Percentiles rank a stretch among this genome's conserved stretches.
Conservation (phyloP, 2,888 invertebrate genomes). For the Ormia ochracea region DNA sequence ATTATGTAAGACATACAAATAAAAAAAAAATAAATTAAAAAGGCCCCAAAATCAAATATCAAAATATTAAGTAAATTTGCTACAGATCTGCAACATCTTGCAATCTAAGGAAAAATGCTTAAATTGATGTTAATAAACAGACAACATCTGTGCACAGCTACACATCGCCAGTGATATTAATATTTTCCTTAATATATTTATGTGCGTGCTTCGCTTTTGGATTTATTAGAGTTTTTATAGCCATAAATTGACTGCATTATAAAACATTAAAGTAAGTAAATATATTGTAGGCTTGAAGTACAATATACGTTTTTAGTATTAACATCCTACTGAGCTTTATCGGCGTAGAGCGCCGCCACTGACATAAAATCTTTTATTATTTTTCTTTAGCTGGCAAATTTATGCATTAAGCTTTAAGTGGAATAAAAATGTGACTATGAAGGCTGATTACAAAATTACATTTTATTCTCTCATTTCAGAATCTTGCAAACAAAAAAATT, state of each 20-base stretch:
- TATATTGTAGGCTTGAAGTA: too few relatives aligned
- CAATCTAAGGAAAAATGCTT: slow-evolving; percentile 9
- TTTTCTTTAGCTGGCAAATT: too few relatives aligned
- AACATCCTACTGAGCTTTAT: too few relatives aligned
- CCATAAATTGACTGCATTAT: not conserved
- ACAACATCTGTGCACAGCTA: slow-evolving; percentile 46
- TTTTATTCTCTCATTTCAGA: too few relatives aligned
- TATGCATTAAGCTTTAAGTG: too few relatives aligned
- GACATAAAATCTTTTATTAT: too few relatives aligned
- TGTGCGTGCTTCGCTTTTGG: not conserved
- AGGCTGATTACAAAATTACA: too few relatives aligned
- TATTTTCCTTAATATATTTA: not conserved
- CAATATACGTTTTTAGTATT: too few relatives aligned
- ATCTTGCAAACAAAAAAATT: too few relatives aligned
- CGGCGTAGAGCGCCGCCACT: too few relatives aligned
- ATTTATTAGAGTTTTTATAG: not conserved
- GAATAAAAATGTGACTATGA: too few relatives aligned
- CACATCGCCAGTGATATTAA: not conserved
- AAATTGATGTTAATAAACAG: slow-evolving; percentile 53
- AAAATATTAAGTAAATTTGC: not conserved
- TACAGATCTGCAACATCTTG: slow-evolving; percentile 51
- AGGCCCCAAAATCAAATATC: not conserved
- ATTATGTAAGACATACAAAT: not conserved
- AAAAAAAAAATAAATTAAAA: not conserved
- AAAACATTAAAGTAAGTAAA: too few relatives aligned